These are phyloP conservation scores for Cydia pomonella DNA, from an alignment of 1,140 invertebrate genomes.

Conservation along the genomic window DNA sequence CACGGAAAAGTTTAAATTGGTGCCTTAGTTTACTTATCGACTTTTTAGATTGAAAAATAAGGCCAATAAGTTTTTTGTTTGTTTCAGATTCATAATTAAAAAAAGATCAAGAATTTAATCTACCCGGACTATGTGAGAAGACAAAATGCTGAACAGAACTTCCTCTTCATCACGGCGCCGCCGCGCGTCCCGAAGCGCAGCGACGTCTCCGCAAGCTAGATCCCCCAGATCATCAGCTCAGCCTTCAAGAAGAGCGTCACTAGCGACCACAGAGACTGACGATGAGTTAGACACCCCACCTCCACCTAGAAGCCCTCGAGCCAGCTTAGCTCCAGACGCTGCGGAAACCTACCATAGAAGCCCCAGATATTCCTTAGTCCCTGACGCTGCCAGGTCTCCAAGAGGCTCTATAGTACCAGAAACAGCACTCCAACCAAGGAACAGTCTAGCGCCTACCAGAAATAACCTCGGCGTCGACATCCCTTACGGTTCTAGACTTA, in stretches of 20 bases:
- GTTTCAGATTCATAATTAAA: slow-evolving; percentile 23
- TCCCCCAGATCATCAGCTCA: slow-evolving; percentile 74
- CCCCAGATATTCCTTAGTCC: slow-evolving; percentile 83
- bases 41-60: slow-evolving; percentile 23
- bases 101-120: neutral
- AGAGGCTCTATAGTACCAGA: slow-evolving; percentile 83
- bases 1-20: slow-evolving; percentile 25
- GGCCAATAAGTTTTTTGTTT: slow-evolving; percentile 13
- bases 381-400: slow-evolving; percentile 79
- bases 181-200: slow-evolving; percentile 83
- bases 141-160: slow-evolving; percentile 82
- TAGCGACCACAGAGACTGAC: slow-evolving; percentile 72
- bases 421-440: slow-evolving; percentile 75
- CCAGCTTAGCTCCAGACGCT: slow-evolving; percentile 83
- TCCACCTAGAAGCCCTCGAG: slow-evolving; percentile 82
- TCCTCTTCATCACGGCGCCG: slow-evolving; percentile 84
- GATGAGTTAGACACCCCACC: slow-evolving; percentile 76
- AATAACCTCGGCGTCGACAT: slow-evolving; percentile 83
- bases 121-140: slow-evolving; percentile 29
- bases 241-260: slow-evolving; percentile 66
- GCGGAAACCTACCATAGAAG: slow-evolving; percentile 82
- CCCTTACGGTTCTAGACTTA: slow-evolving; percentile 78
- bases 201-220: slow-evolving; percentile 82
- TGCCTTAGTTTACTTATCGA: slow-evolving; percentile 5
- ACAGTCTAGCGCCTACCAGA: slow-evolving; percentile 81